Evolutionary conservation across 2,888 invertebrate genomes (phyloP), one percentile per base, ranked within the genome.

Genomic region (Protula sp.): DNA sequence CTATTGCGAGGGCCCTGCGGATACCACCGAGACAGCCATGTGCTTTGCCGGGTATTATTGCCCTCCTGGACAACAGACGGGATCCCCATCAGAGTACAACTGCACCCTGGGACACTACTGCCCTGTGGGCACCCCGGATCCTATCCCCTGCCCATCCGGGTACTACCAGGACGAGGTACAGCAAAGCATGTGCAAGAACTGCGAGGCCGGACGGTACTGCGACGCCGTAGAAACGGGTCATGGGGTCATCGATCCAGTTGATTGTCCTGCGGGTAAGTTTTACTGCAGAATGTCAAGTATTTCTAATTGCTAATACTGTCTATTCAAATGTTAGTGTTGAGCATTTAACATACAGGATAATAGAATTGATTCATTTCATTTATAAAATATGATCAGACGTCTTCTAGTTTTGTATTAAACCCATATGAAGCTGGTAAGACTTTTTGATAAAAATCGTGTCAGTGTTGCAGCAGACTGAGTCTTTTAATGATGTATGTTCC

Each of bases 31-130:
- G 45, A 73, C 74, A 27, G 79, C 74, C 3, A 71, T 70, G 0
- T 79, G 79, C 65, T 63, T 66, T 2, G 63, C 75, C n/a, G 73
- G 75, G 3, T 78, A 71, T 62, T 79, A 97, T 76, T 99, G 99
- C 78, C 97, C 98, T 4, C 94, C 94, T 69, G 98, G 98, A 73
- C 94, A 95, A 0, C 94, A 88, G 74, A 67, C 72, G 5, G 89
- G 89, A 26, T 90, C 90, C 70, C 77, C 79, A 24, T 52, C 65
- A 29, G 58, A 52, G 24, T 63, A 74, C 1, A 67, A 68, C 57
- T 78, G 78, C 62, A 72, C 73, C 58, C 71, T 76, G 4, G 77
- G 78, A 1, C 67, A 72, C 30, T 77, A 74, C 66, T 78, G 78
- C 58, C 76, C 77, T 0, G 56, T 59, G 14, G 74, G 71, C 2